A percentile compares a stretch with the other conserved stretches of the same genome.
Evolutionary conservation across 2,797 vertebrate species (phyloP).

Genomic region (Hephaestus fuliginosus): DNA sequence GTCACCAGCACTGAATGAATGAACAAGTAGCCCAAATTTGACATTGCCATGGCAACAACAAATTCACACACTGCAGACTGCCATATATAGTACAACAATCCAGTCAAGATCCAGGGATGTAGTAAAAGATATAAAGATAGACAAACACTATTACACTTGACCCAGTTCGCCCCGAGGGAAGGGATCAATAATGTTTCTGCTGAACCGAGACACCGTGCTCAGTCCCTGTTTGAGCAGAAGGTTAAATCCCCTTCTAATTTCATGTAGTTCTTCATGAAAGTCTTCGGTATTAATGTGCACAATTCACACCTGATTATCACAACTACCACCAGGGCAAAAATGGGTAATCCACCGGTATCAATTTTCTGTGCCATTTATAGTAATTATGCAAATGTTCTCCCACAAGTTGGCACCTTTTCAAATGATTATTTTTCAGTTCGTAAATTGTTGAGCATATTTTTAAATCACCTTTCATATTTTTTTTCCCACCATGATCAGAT

Average conservation of each 20-base stretch:
- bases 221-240: not conserved
- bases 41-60: constrained; percentile 77
- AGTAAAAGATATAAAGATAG: constrained; percentile 12
- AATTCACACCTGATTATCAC: constrained; percentile 13
- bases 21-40: constrained; percentile 60
- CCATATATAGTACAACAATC: constrained; percentile 38
- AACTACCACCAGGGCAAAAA: constrained; percentile 9
- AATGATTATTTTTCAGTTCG: constrained; percentile 4
- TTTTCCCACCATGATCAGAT: not conserved
- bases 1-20: constrained; percentile 55
- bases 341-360: not conserved
- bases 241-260: constrained; percentile 2
- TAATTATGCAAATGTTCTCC: constrained; percentile 37
- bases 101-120: constrained; percentile 17
- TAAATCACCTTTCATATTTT: not conserved
- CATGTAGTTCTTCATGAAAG: constrained; percentile 9
- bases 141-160: constrained; percentile 16
- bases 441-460: constrained; percentile 11
- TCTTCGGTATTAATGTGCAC: constrained; percentile 5
- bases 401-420: not conserved
- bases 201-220: constrained; percentile 7
- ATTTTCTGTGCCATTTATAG: constrained; percentile 27
- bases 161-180: constrained; percentile 17
- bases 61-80: constrained; percentile 59
- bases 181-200: constrained; percentile 12